phyloP scores from a whole-genome alignment of 92 coral and sea anemone genomes.

The Epizoanthus scotinus region DNA sequence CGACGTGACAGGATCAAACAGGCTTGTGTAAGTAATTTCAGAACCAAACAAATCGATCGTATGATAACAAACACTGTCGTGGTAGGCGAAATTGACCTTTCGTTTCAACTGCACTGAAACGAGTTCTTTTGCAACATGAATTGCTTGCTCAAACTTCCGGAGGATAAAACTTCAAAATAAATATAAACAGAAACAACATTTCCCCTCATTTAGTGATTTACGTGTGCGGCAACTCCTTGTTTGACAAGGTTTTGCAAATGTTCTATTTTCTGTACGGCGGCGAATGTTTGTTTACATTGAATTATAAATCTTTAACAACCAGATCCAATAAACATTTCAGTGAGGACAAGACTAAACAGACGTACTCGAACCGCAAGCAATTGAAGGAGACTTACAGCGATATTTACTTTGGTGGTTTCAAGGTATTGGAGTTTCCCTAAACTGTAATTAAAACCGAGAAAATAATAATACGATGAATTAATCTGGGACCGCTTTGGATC shows the following conservation, averaged over 20 bases:
- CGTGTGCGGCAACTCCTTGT: conserved; percentile 23
- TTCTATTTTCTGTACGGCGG: conserved; percentile 38
- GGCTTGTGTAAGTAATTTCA: conserved; percentile 43
- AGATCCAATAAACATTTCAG: conserved; percentile 77
- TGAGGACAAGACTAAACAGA: conserved; percentile 72
- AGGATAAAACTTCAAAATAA: conserved; percentile 4
- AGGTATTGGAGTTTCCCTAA: conserved; percentile 67
- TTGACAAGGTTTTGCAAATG: conserved; percentile 9
- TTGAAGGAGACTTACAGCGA: conserved; percentile 51
- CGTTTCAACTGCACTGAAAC: conserved; percentile 7
- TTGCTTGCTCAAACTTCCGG: conserved; percentile 19
- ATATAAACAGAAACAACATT: conserved; percentile 18
- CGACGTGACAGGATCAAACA: conserved; percentile 49
- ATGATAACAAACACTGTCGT: conserved; percentile 41
- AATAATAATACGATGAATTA: conserved; percentile 62
- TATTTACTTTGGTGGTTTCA: conserved; percentile 73
- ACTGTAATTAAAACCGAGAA: conserved; percentile 74
- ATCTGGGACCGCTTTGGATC: conserved; percentile 52
- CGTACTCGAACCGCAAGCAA: conserved; percentile 62
- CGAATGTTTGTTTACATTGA: conserved; percentile 80
- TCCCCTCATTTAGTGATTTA: conserved; percentile 21
- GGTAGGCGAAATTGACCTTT: conserved; percentile 43
- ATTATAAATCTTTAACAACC: conserved; percentile 79
- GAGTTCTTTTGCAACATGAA: conserved; percentile 19
- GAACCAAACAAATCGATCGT: conserved; percentile 46